These are phyloP conservation scores for Agrochola lychnidis DNA, from an alignment of 2,888 invertebrate genomes.

Conservation along the genomic window DNA sequence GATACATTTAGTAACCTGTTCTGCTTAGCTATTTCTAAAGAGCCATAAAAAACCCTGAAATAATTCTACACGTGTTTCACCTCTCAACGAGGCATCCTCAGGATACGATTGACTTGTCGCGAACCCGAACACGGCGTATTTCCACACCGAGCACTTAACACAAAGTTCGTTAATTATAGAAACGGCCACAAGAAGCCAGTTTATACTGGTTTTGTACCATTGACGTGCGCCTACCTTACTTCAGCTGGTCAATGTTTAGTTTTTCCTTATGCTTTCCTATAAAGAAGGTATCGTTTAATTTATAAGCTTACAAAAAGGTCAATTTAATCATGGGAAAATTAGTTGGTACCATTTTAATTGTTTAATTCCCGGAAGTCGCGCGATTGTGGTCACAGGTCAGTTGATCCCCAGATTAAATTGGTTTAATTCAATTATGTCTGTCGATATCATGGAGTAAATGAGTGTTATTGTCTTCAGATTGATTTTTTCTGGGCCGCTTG, in stretches of 20 bases:
- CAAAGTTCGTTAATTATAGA: too few relatives aligned
- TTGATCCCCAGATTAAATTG: slow-evolving; percentile 2
- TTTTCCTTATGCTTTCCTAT: not conserved
- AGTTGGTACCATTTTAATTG: slow-evolving; percentile 13
- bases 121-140: too few relatives aligned
- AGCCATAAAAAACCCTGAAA: too few relatives aligned
- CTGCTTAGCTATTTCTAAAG: too few relatives aligned
- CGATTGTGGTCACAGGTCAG: slow-evolving; percentile 4
- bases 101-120: too few relatives aligned
- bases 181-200: too few relatives aligned
- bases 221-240: not conserved
- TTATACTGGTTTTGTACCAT: too few relatives aligned
- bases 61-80: too few relatives aligned
- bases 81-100: too few relatives aligned
- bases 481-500: not conserved
- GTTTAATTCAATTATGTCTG: slow-evolving; percentile 5
- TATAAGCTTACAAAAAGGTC: not conserved
- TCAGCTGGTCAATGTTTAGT: not conserved
- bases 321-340: not conserved
- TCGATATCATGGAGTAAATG: too few relatives aligned
- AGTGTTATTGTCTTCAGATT: not conserved
- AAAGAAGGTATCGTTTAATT: not conserved
- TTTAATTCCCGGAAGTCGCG: slow-evolving; percentile 2
- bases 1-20: too few relatives aligned
- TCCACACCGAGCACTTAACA: too few relatives aligned